Evolutionary conservation across 2,888 invertebrate species (phyloP).

Genomic region (Scelioninae gen. 1): DNA sequence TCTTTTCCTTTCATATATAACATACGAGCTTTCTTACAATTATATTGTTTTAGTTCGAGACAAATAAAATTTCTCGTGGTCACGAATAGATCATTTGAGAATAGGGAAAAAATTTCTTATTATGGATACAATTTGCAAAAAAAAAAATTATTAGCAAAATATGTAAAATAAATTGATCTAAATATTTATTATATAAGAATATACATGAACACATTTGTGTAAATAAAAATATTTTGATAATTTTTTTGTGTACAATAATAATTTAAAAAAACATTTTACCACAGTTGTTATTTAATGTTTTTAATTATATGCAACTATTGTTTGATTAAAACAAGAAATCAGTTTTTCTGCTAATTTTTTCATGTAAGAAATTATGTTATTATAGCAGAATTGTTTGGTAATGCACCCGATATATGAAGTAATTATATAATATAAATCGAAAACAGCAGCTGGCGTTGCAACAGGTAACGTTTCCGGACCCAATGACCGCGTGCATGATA

Average conservation of each 20-base stretch:
- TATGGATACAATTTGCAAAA: background rate
- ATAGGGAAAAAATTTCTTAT: background rate
- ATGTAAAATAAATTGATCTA: too few relatives aligned
- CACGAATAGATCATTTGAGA: background rate
- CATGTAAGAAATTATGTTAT: background rate
- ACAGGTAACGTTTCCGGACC: conserved; percentile 59
- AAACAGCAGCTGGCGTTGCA: conserved; percentile 40
- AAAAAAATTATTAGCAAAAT: too few relatives aligned
- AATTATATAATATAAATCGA: conserved; percentile 42
- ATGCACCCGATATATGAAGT: background rate
- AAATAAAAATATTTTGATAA: too few relatives aligned
- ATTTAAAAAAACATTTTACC: too few relatives aligned
- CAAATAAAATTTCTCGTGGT: conserved; percentile 11
- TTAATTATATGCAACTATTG: too few relatives aligned
- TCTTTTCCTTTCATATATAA: conserved; percentile 20
- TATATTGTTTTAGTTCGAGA: conserved; percentile 12
- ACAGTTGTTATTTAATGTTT: too few relatives aligned
- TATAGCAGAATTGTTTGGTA: background rate
- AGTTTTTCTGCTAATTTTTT: too few relatives aligned
- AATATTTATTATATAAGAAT: too few relatives aligned
- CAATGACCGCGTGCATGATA: conserved; percentile 50
- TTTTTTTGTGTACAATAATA: too few relatives aligned
- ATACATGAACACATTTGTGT: too few relatives aligned
- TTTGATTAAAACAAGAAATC: too few relatives aligned
- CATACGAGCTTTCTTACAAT: conserved; percentile 31